Evolutionary conservation across 2,888 invertebrate species (phyloP).

Genomic region (Crioceris asparagi): DNA sequence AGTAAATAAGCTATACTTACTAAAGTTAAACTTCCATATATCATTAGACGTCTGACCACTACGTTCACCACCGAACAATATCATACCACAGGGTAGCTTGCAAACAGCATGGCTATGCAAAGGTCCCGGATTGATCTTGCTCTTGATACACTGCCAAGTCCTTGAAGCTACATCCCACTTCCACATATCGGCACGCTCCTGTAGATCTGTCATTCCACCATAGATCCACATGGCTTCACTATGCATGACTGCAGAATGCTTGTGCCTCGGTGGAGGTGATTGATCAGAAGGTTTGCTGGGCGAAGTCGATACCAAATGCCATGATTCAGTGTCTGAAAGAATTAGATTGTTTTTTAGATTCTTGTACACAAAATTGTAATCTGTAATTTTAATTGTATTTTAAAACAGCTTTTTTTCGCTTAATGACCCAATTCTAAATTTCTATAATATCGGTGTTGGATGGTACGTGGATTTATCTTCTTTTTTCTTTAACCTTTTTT

Average conservation of each 20-base stretch:
- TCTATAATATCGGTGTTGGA: too few relatives aligned
- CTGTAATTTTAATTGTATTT: too few relatives aligned
- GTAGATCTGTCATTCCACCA: conserved; percentile 79
- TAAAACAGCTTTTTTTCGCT: too few relatives aligned
- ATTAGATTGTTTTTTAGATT: too few relatives aligned
- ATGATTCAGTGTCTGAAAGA: conserved; percentile 66
- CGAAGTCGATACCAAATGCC: conserved; percentile 53
- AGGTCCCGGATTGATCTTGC: conserved; percentile 55
- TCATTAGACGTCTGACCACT: conserved; percentile 62
- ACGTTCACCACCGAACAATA: conserved; percentile 70
- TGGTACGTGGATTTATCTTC: too few relatives aligned
- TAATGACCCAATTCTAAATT: too few relatives aligned
- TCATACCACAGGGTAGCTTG: conserved; percentile 63
- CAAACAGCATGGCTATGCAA: conserved; percentile 71
- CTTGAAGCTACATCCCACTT: conserved; percentile 38
- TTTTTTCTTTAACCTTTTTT: too few relatives aligned
- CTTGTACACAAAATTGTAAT: too few relatives aligned
- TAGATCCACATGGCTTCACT: conserved; percentile 75
- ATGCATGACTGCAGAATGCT: conserved; percentile 73
- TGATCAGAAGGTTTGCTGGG: conserved; percentile 32
- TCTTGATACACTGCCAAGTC: conserved; percentile 53
- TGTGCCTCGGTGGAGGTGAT: conserved; percentile 62
- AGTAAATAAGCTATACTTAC: conserved; percentile 37
- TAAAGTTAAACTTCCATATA: conserved; percentile 75
- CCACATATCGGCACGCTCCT: conserved; percentile 38